These are phyloP conservation scores for Chlorops oryzae DNA, from an alignment of 1,140 invertebrate species.

Conservation along the genomic window DNA sequence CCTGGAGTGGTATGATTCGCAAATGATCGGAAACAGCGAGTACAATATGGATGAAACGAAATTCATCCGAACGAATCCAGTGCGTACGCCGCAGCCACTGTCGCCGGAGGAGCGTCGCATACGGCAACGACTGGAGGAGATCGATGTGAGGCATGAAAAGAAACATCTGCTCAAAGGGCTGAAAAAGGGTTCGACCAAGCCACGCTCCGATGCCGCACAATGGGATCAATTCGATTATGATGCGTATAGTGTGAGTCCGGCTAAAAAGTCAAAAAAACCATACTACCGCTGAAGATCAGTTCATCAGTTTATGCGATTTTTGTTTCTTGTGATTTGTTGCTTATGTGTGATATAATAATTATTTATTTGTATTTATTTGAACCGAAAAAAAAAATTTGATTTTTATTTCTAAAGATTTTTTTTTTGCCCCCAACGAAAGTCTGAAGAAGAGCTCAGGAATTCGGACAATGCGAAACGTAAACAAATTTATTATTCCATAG, in stretches of 20 bases:
- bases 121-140: slow-evolving; percentile 21
- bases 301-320: too few relatives aligned
- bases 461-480: too few relatives aligned
- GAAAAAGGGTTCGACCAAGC: slow-evolving; percentile 33
- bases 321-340: too few relatives aligned
- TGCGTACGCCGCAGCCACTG: slow-evolving; percentile 27
- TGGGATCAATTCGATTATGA: slow-evolving; percentile 45
- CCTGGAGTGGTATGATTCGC: slow-evolving; percentile 29
- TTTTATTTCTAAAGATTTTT: too few relatives aligned
- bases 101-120: slow-evolving; percentile 21
- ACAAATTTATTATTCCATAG: too few relatives aligned
- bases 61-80: slow-evolving; percentile 23
- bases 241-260: slow-evolving; percentile 35
- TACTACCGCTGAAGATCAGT: too few relatives aligned
- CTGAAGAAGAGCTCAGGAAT: too few relatives aligned
- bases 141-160: slow-evolving; percentile 28
- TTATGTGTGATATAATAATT: too few relatives aligned
- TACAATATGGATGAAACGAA: slow-evolving; percentile 40
- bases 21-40: slow-evolving; percentile 23
- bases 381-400: too few relatives aligned
- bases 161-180: slow-evolving; percentile 25
- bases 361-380: too few relatives aligned
- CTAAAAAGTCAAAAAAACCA: too few relatives aligned
- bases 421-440: too few relatives aligned
- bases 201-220: slow-evolving; percentile 22